A percentile compares a stretch with the other conserved stretches of the same genome.
Evolutionary conservation across 2,888 invertebrate species (phyloP).

Genomic region (Dastarcus helophoroides): DNA sequence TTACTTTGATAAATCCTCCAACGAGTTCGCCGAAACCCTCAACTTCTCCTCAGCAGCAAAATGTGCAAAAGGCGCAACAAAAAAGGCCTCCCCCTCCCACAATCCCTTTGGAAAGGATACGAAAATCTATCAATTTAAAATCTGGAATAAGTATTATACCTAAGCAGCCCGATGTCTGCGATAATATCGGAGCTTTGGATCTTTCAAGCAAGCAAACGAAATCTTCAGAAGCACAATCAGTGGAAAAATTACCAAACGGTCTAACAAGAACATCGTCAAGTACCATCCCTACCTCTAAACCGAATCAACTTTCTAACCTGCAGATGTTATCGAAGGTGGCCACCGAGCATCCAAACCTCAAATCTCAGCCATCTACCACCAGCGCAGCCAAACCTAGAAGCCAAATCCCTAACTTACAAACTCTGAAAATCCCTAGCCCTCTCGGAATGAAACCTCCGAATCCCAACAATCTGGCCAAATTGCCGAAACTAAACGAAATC

Average conservation of each 20-base stretch:
- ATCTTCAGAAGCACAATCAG: constrained; percentile 24
- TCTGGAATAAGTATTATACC: constrained; percentile 29
- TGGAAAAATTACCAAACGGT: constrained; percentile 18
- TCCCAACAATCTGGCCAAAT: constrained; percentile 25
- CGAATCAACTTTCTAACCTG: constrained; percentile 37
- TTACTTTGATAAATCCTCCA: constrained; percentile 31
- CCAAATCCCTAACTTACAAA: constrained; percentile 31
- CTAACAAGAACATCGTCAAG: constrained; percentile 9
- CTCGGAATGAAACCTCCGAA: constrained; percentile 13
- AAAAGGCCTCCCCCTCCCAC: constrained; percentile 44
- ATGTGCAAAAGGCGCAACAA: constrained; percentile 14
- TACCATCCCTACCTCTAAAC: not conserved
- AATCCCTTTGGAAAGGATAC: constrained; percentile 41
- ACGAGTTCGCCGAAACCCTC: constrained; percentile 11
- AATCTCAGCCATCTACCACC: constrained; percentile 11
- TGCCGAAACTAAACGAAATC: constrained; percentile 40
- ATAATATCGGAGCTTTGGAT: constrained; percentile 43
- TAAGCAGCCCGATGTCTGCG: constrained; percentile 33
- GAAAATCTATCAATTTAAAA: constrained; percentile 32
- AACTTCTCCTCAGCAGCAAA: constrained; percentile 10
- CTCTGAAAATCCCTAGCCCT: constrained; percentile 24
- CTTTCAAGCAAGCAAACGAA: constrained; percentile 35
- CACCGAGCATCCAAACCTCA: constrained; percentile 26
- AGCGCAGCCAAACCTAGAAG: constrained; percentile 21
- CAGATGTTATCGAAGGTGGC: constrained; percentile 42